Percentiles rank a stretch among this genome's conserved stretches.
These are phyloP conservation scores for Musca domestica DNA, from an alignment of 1,140 invertebrate species.

Conservation along the genomic window DNA sequence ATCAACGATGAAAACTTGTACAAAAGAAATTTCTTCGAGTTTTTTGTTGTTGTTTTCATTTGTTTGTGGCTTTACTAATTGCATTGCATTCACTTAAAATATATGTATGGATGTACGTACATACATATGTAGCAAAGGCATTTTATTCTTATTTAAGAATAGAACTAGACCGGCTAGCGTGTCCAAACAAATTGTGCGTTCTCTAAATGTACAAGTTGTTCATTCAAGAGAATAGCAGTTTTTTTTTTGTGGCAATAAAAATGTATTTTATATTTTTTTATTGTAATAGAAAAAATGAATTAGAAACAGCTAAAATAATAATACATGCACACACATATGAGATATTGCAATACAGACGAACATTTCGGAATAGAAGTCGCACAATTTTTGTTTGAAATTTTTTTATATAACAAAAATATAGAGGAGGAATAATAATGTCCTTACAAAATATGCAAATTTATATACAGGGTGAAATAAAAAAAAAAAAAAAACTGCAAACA, in stretches of 20 bases:
- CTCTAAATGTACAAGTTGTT: neutral
- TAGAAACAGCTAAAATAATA: conserved; percentile 4
- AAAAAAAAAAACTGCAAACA: too few relatives aligned
- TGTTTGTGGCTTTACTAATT: too few relatives aligned
- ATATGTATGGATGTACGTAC: neutral
- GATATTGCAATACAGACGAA: too few relatives aligned
- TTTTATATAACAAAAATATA: neutral
- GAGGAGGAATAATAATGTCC: conserved; percentile 1
- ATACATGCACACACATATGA: neutral
- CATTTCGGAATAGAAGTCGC: too few relatives aligned
- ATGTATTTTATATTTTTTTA: neutral
- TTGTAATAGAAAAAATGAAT: neutral
- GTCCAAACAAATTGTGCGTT: conserved; percentile 26
- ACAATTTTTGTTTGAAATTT: too few relatives aligned
- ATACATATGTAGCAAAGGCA: too few relatives aligned
- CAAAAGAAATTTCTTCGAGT: too few relatives aligned
- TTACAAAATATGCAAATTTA: too few relatives aligned
- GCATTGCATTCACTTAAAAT: conserved; percentile 2
- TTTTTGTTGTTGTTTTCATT: too few relatives aligned
- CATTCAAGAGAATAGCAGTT: neutral
- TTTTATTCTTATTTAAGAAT: conserved; percentile 6
- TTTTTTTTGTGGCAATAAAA: neutral
- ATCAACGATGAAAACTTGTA: too few relatives aligned
- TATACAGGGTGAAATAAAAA: too few relatives aligned
- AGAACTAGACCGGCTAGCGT: conserved; percentile 28